A percentile compares a stretch with the other conserved stretches of the same genome.
phyloP scores from a whole-genome alignment of 2,888 invertebrate genomes.

The Aleiodes testaceus region DNA sequence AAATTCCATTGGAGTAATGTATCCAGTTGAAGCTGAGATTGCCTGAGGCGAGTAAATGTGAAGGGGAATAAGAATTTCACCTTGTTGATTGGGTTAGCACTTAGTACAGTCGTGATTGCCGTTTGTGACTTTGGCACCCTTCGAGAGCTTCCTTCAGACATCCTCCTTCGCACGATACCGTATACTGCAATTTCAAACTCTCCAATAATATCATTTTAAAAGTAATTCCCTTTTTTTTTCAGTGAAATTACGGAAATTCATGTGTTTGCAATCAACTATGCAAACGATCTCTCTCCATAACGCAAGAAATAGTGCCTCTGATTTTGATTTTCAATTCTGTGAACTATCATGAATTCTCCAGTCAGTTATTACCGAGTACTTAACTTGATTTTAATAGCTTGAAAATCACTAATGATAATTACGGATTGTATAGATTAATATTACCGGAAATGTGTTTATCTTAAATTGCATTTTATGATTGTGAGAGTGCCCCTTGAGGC shows the following conservation, averaged over 20 bases:
- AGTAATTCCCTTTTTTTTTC: not conserved
- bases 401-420: slow-evolving; percentile 24
- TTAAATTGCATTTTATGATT: slow-evolving; percentile 8
- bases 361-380: slow-evolving; percentile 21
- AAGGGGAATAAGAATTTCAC: slow-evolving; percentile 38
- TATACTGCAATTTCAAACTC: not conserved
- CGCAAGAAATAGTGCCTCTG: slow-evolving; percentile 53
- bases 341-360: not conserved
- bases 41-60: slow-evolving; percentile 28
- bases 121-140: slow-evolving; percentile 58
- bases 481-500: no score
- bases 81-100: slow-evolving; percentile 66
- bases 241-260: slow-evolving; percentile 1
- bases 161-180: not conserved
- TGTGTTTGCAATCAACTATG: slow-evolving; percentile 64
- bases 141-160: slow-evolving; percentile 1
- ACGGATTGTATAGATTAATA: not conserved
- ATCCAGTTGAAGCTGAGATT: slow-evolving; percentile 60
- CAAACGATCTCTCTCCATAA: slow-evolving; percentile 60
- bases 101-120: slow-evolving; percentile 65
- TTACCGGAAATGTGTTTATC: slow-evolving; percentile 1
- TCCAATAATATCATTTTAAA: not conserved
- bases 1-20: slow-evolving; percentile 28
- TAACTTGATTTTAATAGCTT: slow-evolving; percentile 1
- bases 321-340: slow-evolving; percentile 23